phyloP scores from a whole-genome alignment of 2,888 invertebrate genomes.

The Meiosimyza decipiens region DNA sequence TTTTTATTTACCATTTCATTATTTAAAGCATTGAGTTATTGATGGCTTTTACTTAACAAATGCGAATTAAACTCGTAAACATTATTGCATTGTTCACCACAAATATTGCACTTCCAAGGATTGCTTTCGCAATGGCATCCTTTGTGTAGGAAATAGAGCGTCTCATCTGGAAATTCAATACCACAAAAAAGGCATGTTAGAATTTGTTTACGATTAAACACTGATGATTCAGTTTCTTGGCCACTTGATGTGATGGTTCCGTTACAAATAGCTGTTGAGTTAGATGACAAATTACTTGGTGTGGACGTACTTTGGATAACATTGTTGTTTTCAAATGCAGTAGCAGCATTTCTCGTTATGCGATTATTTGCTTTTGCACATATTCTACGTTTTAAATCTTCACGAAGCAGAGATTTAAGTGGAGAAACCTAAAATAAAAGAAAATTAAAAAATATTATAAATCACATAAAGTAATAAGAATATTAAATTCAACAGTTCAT shows the following conservation, averaged over 20 bases:
- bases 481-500: no score
- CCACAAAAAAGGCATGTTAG: constrained; percentile 91
- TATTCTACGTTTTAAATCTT: constrained; percentile 85
- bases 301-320: constrained; percentile 58
- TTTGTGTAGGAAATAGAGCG: constrained; percentile 96
- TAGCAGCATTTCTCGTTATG: constrained; percentile 63
- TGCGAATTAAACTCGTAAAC: constrained; percentile 98
- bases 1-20: constrained; percentile 48
- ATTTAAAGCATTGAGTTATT: constrained; percentile 67
- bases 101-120: constrained; percentile 97
- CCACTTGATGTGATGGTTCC: constrained; percentile 81
- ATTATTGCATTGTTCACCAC: constrained; percentile 93
- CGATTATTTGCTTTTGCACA: constrained; percentile 76
- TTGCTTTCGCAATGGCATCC: constrained; percentile 97
- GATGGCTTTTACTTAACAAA: constrained; percentile 92
- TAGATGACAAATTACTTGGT: constrained; percentile 57
- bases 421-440: constrained; percentile 73
- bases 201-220: constrained; percentile 67
- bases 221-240: constrained; percentile 69
- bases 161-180: constrained; percentile 95
- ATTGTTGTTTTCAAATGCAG: constrained; percentile 58
- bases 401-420: constrained; percentile 83
- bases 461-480: not conserved
- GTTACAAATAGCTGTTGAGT: constrained; percentile 68
- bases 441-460: constrained; percentile 13